Base-by-base conservation (phyloP, 2,888 invertebrate species). In the Digitonthophagus gazella region DNA sequence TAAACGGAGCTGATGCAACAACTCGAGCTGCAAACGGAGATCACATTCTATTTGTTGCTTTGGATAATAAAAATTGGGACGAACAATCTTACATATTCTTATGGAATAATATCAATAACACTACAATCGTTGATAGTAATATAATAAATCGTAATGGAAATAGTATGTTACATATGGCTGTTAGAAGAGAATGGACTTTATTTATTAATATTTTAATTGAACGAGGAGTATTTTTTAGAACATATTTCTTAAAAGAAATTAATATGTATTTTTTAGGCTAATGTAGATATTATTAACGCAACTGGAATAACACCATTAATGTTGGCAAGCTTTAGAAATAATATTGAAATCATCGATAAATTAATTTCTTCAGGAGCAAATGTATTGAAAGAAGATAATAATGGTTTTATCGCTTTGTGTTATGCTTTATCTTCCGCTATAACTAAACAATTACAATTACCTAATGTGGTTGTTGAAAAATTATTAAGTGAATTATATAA, bases 301-400 rank as follows among this genome's bases (percentile, higher is more conserved):
- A 80, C 79, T 71, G 82, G 81, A 1, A 79, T 83, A 3, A 83
- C 83, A 2, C 80, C 83, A 0, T 73, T 83, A 54, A 83, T 83
- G 81, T 74, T 83, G 68, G 83, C 83, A 1, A 80, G 82, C 65
- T 81, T 79, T 61, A 74, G 80, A 8, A 80, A 80, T 69, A 79
- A 81, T 72, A 67, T 74, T 19, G 69, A 74, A 15, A 78, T 81
- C 20, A 79, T 81, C 2, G 73, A 75, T 11, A 72, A 75, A 3
- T 71, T 83, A 3, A 69, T 83, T 14, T 70, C 73, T 2, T 75
- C 74, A 11, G 78, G 78, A 2, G 82, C 82, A 2, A 76, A 79
- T 68, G 72, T 80, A 16, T 72, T 77, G 8, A 72, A 76, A 22
- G 80, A 81, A 72, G 83, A 83, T 71, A 73, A 78, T 69, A 78